phyloP scores from a whole-genome alignment of 2,797 vertebrate species.

The Darevskia mixta region DNA sequence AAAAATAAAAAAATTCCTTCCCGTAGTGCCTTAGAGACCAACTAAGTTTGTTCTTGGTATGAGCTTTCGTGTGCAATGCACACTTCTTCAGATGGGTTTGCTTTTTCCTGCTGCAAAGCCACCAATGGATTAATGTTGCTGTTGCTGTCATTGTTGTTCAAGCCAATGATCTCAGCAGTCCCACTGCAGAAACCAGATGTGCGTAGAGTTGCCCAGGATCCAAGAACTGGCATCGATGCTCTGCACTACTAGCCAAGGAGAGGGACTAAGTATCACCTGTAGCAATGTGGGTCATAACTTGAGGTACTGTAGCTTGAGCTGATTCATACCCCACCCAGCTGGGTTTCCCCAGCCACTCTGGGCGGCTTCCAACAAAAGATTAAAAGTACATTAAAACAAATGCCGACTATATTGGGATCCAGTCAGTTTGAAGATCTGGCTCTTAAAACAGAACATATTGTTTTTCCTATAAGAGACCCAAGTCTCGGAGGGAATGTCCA shows the following conservation, averaged over 20 bases:
- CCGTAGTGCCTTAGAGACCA: too few species aligned
- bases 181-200: background rate
- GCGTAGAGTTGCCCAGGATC: background rate
- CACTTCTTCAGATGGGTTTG: too few species aligned
- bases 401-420: background rate
- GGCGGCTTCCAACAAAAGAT: too few species aligned
- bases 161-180: background rate
- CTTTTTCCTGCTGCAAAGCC: too few species aligned
- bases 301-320: background rate
- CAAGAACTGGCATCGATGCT: background rate
- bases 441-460: background rate
- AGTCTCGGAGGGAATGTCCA: background rate
- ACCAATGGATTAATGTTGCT: too few species aligned
- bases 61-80: too few species aligned
- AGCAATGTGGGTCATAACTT: background rate
- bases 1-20: too few species aligned
- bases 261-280: background rate
- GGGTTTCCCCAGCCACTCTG: too few species aligned
- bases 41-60: too few species aligned
- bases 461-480: background rate
- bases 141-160: too few species aligned
- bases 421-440: background rate
- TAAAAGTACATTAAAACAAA: too few species aligned
- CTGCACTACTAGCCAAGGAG: background rate
- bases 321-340: background rate